Percentiles rank a stretch among this genome's conserved stretches.
phyloP scores from a whole-genome alignment of 2,113 vertebrate species.

The Microcebus griseorufus region DNA sequence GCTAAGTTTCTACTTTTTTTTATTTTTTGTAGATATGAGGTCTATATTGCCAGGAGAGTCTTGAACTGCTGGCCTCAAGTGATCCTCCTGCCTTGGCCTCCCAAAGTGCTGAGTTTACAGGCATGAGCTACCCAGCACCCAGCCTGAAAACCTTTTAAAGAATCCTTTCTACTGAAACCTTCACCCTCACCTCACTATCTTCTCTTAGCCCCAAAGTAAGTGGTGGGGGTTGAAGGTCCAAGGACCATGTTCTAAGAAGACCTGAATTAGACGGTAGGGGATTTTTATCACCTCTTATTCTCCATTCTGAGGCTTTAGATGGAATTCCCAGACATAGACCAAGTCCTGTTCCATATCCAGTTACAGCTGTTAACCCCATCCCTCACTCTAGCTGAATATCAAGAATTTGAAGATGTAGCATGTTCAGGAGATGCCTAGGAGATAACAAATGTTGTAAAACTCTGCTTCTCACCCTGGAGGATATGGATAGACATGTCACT shows the following conservation, averaged over 20 bases:
- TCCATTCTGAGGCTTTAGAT: neutral
- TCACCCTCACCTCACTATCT: neutral
- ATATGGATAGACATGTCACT: neutral
- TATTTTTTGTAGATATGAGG: no score
- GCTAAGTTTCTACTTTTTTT: no score
- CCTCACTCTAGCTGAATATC: neutral
- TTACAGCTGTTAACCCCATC: neutral
- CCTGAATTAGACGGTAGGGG: neutral
- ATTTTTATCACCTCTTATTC: neutral
- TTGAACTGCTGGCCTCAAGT: no score
- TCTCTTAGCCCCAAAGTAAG: neutral
- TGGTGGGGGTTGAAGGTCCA: neutral
- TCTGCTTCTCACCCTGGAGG: neutral
- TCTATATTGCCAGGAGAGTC: no score
- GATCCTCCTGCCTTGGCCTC: no score
- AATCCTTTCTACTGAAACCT: neutral
- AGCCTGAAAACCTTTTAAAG: neutral
- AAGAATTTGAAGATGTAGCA: conserved; percentile 18
- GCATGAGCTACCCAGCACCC: no score
- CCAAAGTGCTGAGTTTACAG: no score
- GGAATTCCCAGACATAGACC: neutral
- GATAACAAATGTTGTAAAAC: conserved; percentile 1
- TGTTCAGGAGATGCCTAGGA: neutral
- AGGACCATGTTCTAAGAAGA: neutral
- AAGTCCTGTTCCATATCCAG: neutral